Evolutionary conservation across 2,888 invertebrate species (phyloP).

Genomic region (Nymphalis polychloros): DNA sequence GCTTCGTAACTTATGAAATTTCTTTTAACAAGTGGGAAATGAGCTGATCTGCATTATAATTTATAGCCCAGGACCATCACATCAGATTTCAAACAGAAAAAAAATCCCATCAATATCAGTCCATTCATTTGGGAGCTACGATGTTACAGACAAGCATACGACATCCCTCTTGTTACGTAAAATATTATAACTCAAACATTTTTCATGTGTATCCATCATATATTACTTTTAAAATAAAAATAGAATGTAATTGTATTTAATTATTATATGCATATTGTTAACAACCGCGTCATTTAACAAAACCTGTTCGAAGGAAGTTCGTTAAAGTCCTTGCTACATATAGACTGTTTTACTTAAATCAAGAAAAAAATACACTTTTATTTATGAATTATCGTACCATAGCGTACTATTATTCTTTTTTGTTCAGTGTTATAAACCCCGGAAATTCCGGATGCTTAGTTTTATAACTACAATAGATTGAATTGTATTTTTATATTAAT

Average conservation of each 20-base stretch:
- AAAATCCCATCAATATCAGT: no score
- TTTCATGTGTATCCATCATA: no score
- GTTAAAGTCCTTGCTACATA: constrained; percentile 1
- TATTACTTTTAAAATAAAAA: not conserved
- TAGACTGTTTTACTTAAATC: not conserved
- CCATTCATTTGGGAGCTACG: no score
- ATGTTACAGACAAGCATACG: no score
- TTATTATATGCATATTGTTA: not conserved
- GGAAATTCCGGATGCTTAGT: constrained; percentile 7
- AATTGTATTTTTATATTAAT: not conserved
- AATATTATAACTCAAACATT: no score
- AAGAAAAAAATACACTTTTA: not conserved
- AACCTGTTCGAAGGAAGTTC: not conserved
- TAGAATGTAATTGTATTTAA: not conserved
- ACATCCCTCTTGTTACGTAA: no score
- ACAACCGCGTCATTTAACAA: not conserved
- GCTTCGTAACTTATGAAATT: no score
- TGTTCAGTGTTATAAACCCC: not conserved
- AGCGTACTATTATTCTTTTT: not conserved
- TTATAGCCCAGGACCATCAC: no score
- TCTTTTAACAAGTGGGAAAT: no score
- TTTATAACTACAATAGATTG: not conserved
- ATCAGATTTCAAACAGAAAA: no score
- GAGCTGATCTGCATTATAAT: no score
- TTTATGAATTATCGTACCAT: not conserved